phyloP scores from a whole-genome alignment of 64 coral and sea anemone species.

The Actinia tenebrosa region DNA sequence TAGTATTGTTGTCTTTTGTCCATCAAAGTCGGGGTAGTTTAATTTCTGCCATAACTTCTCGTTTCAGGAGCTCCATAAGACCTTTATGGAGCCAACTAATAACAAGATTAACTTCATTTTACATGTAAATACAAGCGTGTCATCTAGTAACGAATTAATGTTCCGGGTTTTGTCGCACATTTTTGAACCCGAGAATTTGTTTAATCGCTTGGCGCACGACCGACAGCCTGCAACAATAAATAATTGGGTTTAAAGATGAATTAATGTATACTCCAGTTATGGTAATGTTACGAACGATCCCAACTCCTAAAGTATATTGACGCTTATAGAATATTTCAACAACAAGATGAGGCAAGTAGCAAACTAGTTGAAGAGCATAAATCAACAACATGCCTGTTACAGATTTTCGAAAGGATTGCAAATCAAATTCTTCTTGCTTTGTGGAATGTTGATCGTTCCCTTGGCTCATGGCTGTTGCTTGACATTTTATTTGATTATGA shows the following conservation, averaged over 20 bases:
- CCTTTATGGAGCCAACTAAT: too few species aligned
- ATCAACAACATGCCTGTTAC: neutral
- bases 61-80: too few species aligned
- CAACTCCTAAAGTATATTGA: neutral
- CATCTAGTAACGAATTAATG: too few species aligned
- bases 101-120: too few species aligned
- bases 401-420: neutral
- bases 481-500: slow-evolving; percentile 24
- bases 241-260: slow-evolving; percentile 2
- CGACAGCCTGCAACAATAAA: neutral
- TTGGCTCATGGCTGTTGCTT: neutral
- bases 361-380: neutral
- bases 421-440: neutral
- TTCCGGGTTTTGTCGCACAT: neutral
- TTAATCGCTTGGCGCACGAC: neutral
- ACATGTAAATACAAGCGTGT: too few species aligned
- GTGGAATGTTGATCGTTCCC: neutral
- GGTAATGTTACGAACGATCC: neutral
- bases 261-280: neutral
- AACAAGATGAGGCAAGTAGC: neutral
- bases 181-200: neutral
- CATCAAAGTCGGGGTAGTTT: too few species aligned
- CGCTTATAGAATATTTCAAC: neutral
- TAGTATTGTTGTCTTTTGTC: too few species aligned
- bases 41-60: too few species aligned